Evolutionary conservation across 2,797 vertebrate genomes (phyloP).

Genomic region (Serranus cabrilla): DNA sequence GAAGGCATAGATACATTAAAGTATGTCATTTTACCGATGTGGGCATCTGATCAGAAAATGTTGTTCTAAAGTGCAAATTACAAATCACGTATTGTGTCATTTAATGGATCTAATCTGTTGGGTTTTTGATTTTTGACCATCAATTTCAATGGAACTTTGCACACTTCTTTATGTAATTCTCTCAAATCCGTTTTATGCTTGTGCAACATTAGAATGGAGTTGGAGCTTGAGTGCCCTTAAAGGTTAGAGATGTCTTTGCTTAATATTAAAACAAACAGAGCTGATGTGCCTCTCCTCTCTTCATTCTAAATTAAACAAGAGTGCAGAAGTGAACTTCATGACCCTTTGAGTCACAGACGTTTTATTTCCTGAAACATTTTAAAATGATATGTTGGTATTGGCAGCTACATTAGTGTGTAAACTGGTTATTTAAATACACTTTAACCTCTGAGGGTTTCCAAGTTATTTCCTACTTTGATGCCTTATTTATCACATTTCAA

Average conservation of each 20-base stretch:
- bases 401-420: not conserved
- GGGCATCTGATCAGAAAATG: too few relatives aligned
- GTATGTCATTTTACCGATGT: too few relatives aligned
- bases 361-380: not conserved
- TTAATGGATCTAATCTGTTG: too few relatives aligned
- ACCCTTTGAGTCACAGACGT: not conserved
- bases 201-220: not conserved
- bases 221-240: not conserved
- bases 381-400: not conserved
- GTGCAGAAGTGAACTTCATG: not conserved
- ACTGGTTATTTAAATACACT: too few relatives aligned
- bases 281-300: too few relatives aligned
- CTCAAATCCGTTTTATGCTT: not conserved
- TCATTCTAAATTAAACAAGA: too few relatives aligned
- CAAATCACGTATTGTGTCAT: too few relatives aligned
- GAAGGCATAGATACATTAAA: too few relatives aligned
- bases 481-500: too few relatives aligned
- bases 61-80: too few relatives aligned
- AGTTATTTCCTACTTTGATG: too few relatives aligned
- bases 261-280: not conserved
- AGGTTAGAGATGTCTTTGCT: not conserved
- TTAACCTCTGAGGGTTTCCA: not conserved
- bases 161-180: not conserved
- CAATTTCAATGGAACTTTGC: not conserved
- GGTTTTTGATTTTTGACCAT: too few relatives aligned